Percentiles rank a stretch among this genome's conserved stretches.
Evolutionary conservation across 2,797 vertebrate species (phyloP).

Genomic region (Chelon auratus): DNA sequence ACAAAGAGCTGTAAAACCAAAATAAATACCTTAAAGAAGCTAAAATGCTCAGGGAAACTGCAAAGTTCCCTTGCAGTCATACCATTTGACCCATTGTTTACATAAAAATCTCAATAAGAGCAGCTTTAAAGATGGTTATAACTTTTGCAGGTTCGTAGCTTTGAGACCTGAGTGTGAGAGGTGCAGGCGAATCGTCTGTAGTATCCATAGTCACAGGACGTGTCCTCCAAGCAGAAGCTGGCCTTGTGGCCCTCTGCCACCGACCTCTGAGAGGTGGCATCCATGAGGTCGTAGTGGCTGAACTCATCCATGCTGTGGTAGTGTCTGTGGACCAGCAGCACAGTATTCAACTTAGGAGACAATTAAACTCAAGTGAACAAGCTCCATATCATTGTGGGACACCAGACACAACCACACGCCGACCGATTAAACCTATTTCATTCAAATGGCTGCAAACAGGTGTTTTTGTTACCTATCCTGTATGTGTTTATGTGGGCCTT

Average conservation of each 20-base stretch:
- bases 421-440: slow-evolving; percentile 1
- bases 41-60: neutral
- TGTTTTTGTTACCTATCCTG: slow-evolving; percentile 22
- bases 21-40: slow-evolving; percentile 5
- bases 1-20: neutral
- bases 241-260: slow-evolving; percentile 99
- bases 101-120: neutral
- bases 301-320: slow-evolving; percentile 99
- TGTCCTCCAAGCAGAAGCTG: slow-evolving; percentile 98
- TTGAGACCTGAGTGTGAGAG: slow-evolving; percentile 86
- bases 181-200: slow-evolving; percentile 95
- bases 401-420: neutral
- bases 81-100: neutral
- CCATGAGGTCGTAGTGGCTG: slow-evolving; percentile 97
- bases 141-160: slow-evolving; percentile 2
- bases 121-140: neutral
- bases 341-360: slow-evolving; percentile 9
- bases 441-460: slow-evolving; percentile 12
- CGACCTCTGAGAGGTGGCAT: slow-evolving; percentile 88
- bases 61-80: neutral
- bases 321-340: slow-evolving; percentile 84
- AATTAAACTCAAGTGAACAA: neutral
- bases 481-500: neutral
- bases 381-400: neutral
- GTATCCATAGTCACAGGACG: slow-evolving; percentile 97